A percentile compares a stretch with the other conserved stretches of the same genome.
phyloP scores from a whole-genome alignment of 2,113 vertebrate species.

The Pica pica region DNA sequence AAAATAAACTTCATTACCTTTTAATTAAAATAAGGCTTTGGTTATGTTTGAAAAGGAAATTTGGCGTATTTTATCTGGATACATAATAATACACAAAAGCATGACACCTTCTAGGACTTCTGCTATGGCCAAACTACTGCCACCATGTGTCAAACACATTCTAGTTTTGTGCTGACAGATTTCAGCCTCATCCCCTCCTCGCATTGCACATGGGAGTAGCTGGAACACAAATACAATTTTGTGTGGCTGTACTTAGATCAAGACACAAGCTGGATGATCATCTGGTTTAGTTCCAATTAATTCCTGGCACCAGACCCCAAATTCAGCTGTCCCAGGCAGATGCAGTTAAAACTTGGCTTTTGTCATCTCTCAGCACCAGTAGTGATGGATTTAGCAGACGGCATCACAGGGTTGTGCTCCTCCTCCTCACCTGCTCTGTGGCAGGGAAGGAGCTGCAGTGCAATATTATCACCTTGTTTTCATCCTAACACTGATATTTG shows the following conservation, averaged over 20 bases:
- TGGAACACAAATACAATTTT: background rate
- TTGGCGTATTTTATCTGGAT: background rate
- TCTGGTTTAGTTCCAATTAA: background rate
- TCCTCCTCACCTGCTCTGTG: background rate
- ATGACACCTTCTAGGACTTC: background rate
- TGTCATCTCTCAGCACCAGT: background rate
- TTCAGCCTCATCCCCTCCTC: background rate
- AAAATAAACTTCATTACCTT: background rate
- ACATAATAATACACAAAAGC: background rate
- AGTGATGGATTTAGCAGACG: background rate
- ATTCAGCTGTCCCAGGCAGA: background rate
- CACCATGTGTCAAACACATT: rapidly evolving
- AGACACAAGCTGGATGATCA: background rate
- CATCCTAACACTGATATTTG: background rate
- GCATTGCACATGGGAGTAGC: background rate
- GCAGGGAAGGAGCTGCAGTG: background rate
- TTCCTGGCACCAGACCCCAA: background rate
- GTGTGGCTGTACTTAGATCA: background rate
- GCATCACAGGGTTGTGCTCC: background rate
- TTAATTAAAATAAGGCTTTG: background rate
- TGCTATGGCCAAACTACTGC: background rate
- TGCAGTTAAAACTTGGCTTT: background rate
- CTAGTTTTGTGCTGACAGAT: background rate
- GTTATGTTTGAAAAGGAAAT: background rate
- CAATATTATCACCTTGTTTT: background rate